Evolutionary conservation across 2,797 vertebrate genomes (phyloP).

Genomic region (Trematomus bernacchii): DNA sequence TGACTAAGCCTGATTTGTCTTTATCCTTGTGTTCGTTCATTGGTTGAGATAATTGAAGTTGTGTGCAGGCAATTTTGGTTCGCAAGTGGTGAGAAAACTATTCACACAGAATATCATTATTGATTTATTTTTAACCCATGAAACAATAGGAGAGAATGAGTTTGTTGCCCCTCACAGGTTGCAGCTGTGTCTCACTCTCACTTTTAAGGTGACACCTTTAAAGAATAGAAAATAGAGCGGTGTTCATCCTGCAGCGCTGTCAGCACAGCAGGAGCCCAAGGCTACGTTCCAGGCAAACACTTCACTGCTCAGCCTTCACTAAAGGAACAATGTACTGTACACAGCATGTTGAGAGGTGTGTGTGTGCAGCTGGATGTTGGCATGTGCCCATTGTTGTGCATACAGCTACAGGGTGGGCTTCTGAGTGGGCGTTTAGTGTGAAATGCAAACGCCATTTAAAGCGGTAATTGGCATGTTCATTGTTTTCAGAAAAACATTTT

Average conservation of each 20-base stretch:
- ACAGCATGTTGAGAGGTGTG: constrained; percentile 6
- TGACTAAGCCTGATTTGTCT: constrained; percentile 35
- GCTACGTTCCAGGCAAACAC: constrained; percentile 58
- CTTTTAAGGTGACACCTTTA: not conserved
- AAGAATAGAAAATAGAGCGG: constrained; percentile 26
- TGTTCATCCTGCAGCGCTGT: constrained; percentile 41
- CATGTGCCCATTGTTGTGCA: not conserved
- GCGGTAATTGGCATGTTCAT: constrained; percentile 28
- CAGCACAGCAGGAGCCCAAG: constrained; percentile 46
- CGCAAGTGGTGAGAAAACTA: not conserved
- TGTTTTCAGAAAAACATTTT: constrained; percentile 7
- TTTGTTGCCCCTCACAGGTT: not conserved
- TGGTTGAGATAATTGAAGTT: constrained; percentile 34
- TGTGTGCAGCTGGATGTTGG: not conserved
- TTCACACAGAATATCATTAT: not conserved
- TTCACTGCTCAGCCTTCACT: constrained; percentile 38
- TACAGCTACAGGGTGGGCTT: not conserved
- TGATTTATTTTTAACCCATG: not conserved
- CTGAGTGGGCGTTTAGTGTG: constrained; percentile 1
- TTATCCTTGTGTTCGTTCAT: constrained; percentile 31
- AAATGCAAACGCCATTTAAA: not conserved
- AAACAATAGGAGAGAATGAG: not conserved
- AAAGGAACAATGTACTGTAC: no score
- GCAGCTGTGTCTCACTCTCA: constrained; percentile 1
- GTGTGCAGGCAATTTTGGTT: constrained; percentile 7